These are phyloP conservation scores for Armadillidium nasatum DNA, from an alignment of 1,140 invertebrate species.

Conservation along the genomic window DNA sequence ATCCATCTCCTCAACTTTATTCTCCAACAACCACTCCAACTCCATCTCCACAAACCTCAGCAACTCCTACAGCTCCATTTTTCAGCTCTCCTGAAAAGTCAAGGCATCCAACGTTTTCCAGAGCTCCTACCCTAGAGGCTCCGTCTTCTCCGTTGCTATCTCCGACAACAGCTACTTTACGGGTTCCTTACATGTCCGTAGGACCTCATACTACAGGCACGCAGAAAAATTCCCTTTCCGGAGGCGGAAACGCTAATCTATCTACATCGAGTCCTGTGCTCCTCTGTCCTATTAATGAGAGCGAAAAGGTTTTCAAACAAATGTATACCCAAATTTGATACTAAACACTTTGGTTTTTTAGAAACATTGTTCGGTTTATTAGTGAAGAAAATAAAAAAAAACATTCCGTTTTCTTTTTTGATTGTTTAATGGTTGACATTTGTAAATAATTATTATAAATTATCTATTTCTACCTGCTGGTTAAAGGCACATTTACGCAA, in stretches of 20 bases:
- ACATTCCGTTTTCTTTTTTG: not conserved
- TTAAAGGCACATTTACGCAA: no score
- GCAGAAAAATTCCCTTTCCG: not conserved
- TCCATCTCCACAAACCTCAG: conserved; percentile 29
- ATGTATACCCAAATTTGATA: not conserved
- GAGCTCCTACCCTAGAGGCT: not conserved
- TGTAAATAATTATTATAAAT: no score
- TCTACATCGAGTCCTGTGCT: not conserved
- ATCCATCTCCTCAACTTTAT: conserved; percentile 24
- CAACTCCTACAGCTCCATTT: conserved; percentile 15
- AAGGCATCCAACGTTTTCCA: not conserved
- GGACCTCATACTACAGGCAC: not conserved
- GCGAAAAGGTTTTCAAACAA: not conserved
- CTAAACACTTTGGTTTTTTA: not conserved
- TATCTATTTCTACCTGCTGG: no score
- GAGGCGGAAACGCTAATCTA: not conserved
- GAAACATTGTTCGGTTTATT: not conserved
- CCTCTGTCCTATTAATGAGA: not conserved
- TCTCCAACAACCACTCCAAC: conserved; percentile 36
- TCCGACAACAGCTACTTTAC: not conserved
- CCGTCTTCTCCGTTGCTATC: not conserved
- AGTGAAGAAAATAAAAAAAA: not conserved
- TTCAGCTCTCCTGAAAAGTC: not conserved
- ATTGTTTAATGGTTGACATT: not conserved
- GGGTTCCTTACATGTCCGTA: not conserved